Evolutionary conservation across 2,113 vertebrate genomes (phyloP).

Genomic region (Pelmatolapia mariae): DNA sequence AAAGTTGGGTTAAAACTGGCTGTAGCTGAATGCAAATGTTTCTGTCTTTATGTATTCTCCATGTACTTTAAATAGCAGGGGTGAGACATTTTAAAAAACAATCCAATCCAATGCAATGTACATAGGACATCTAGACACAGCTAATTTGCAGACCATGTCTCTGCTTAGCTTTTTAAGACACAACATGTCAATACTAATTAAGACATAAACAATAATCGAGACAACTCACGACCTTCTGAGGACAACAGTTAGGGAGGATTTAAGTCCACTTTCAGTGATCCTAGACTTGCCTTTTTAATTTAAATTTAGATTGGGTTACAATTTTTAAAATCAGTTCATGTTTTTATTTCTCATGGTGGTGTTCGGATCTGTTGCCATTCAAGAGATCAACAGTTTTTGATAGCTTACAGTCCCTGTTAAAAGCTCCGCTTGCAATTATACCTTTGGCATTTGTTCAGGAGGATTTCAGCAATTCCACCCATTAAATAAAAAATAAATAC

Average conservation of each 20-base stretch:
- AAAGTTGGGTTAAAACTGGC: background rate
- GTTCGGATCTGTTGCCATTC: background rate
- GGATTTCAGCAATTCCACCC: background rate
- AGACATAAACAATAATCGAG: accelerated
- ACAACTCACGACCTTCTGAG: background rate
- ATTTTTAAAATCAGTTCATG: background rate
- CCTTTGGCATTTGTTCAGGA: background rate
- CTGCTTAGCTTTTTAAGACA: background rate
- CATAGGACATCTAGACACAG: background rate
- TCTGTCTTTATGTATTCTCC: background rate
- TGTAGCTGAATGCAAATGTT: background rate
- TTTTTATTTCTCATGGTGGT: background rate
- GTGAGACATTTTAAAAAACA: background rate
- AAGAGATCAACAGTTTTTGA: background rate
- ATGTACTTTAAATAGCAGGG: background rate
- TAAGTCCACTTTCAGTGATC: background rate
- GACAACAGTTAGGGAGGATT: background rate
- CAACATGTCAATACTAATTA: background rate
- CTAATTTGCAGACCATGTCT: background rate
- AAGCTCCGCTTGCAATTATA: background rate
- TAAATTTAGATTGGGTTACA: background rate
- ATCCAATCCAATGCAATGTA: background rate
- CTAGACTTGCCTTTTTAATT: background rate
- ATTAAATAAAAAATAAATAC: background rate
- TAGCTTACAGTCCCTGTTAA: background rate